phyloP scores from a whole-genome alignment of 2,797 vertebrate species.

The Intellagama lesueurii region DNA sequence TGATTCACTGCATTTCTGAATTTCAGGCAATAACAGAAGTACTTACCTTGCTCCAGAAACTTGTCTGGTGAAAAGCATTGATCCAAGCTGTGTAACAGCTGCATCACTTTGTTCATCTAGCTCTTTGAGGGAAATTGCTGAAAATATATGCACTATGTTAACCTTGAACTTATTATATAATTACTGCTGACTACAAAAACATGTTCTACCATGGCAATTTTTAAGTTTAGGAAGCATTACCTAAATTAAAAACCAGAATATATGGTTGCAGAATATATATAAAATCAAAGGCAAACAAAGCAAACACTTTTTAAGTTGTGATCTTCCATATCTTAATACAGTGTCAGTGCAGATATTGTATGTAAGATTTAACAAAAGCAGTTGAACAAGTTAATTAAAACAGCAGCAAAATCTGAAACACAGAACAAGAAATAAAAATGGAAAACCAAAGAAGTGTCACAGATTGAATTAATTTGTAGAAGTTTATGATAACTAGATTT shows the following conservation, averaged over 20 bases:
- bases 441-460: neutral
- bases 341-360: neutral
- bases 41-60: slow-evolving; percentile 96
- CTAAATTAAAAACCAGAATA: neutral
- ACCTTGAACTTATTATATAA: neutral
- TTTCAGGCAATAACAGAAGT: fast-evolving
- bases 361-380: neutral
- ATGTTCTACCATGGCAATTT: neutral
- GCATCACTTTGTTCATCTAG: slow-evolving; percentile 78
- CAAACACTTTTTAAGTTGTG: neutral
- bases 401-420: neutral
- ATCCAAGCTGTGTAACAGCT: slow-evolving; percentile 93
- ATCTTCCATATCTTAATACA: neutral
- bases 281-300: neutral
- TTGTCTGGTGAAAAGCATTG: slow-evolving; percentile 98
- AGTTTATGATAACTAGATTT: neutral
- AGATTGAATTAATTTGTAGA: neutral
- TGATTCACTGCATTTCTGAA: neutral
- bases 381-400: neutral
- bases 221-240: neutral
- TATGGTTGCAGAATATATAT: neutral
- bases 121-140: slow-evolving; percentile 90
- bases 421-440: neutral
- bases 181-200: neutral
- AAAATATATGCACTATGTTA: slow-evolving; percentile 51